Conservation (phyloP, 30 jellyfish, hydroid and myxozoan genomes). For the Turritopsis dohrnii region DNA sequence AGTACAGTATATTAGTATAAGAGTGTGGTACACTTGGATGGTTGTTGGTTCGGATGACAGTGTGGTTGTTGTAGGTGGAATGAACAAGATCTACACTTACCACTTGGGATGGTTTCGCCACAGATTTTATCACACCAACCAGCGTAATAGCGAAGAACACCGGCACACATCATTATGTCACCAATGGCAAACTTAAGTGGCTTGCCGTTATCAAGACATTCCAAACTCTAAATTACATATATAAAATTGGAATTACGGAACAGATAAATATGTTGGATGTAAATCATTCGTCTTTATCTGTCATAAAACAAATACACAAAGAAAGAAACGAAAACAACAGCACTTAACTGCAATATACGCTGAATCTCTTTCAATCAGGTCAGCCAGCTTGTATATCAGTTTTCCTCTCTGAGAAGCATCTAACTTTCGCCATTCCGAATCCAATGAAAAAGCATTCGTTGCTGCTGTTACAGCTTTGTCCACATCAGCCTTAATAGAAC, state of each 20-base stretch:
- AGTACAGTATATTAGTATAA: not conserved
- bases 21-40: not conserved
- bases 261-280: too few relatives aligned
- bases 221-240: slow-evolving; percentile 44
- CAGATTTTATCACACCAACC: slow-evolving; percentile 90
- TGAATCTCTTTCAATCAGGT: slow-evolving; percentile 64
- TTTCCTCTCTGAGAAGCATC: slow-evolving; percentile 86
- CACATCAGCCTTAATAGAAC: slow-evolving; percentile 61
- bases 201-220: slow-evolving; percentile 86
- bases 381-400: slow-evolving; percentile 68
- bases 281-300: too few relatives aligned
- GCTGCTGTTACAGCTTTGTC: slow-evolving; percentile 91
- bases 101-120: slow-evolving; percentile 92
- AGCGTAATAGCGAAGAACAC: slow-evolving; percentile 75
- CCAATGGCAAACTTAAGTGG: slow-evolving; percentile 50
- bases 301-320: too few relatives aligned
- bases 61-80: too few relatives aligned
- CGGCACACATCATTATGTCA: slow-evolving; percentile 60
- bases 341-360: slow-evolving; percentile 76
- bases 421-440: slow-evolving; percentile 84
- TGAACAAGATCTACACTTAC: too few relatives aligned
- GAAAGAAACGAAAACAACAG: too few relatives aligned
- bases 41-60: not conserved
- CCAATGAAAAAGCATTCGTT: slow-evolving; percentile 69
- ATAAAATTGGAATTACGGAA: not conserved